Percentiles rank a stretch among this genome's conserved stretches.
phyloP scores from a whole-genome alignment of 2,888 invertebrate genomes.

The Lottia scabra region DNA sequence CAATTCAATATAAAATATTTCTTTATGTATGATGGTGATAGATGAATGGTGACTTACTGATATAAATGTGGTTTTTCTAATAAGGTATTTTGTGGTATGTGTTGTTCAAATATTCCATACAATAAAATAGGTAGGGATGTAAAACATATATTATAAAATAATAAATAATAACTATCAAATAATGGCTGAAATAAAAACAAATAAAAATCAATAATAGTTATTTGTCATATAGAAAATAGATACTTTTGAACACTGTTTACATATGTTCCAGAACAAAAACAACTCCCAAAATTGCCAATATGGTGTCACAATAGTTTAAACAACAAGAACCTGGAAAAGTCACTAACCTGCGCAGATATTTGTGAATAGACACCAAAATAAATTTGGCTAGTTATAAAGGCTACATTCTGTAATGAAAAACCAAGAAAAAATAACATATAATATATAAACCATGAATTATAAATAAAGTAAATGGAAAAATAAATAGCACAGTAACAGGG shows the following conservation, averaged over 20 bases:
- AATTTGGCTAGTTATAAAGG: constrained; percentile 78
- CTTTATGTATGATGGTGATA: too few species aligned
- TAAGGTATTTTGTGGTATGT: constrained; percentile 74
- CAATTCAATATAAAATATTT: neutral
- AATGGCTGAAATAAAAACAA: constrained; percentile 71
- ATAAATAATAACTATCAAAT: constrained; percentile 82
- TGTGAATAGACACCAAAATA: constrained; percentile 71
- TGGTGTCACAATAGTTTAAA: too few species aligned
- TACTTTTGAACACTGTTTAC: too few species aligned
- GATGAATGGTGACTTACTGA: constrained; percentile 71
- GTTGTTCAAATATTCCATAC: constrained; percentile 82
- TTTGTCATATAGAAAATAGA: too few species aligned
- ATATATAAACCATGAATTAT: neutral
- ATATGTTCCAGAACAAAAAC: too few species aligned
- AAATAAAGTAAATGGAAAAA: too few species aligned
- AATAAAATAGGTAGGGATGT: constrained; percentile 81
- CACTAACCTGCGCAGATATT: constrained; percentile 70
- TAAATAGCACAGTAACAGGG: too few species aligned
- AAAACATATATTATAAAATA: constrained; percentile 82
- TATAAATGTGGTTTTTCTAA: constrained; percentile 79
- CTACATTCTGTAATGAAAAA: constrained; percentile 74
- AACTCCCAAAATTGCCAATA: too few species aligned
- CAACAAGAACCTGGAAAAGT: too few species aligned
- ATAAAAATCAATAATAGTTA: neutral
- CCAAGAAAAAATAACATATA: neutral